Evolutionary conservation across 2,113 vertebrate species (phyloP).

Genomic region (Naja naja): DNA sequence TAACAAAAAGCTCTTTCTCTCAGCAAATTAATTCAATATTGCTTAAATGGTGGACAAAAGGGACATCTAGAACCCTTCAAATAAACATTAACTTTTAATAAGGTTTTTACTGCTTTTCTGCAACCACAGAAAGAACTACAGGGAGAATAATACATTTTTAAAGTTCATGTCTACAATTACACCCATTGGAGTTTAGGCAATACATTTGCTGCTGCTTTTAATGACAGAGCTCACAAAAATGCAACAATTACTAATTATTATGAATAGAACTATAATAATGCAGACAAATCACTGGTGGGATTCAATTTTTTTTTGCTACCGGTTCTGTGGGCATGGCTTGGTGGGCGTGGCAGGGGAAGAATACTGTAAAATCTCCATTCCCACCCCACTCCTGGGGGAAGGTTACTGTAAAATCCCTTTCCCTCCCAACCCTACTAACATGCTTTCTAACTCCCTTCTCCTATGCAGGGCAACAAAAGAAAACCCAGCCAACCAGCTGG

Average conservation of each 20-base stretch:
- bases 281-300: background rate
- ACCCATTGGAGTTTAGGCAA: background rate
- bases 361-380: too few species aligned
- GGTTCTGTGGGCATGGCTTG: too few species aligned
- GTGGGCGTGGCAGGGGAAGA: too few species aligned
- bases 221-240: background rate
- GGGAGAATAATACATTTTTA: too few species aligned
- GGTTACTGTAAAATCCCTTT: too few species aligned
- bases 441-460: too few species aligned
- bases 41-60: background rate
- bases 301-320: too few species aligned
- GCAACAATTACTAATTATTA: constrained; percentile 11
- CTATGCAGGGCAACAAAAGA: too few species aligned
- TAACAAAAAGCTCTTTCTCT: background rate
- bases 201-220: background rate
- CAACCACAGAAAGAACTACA: background rate
- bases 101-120: background rate
- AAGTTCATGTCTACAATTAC: background rate
- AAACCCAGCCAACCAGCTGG: too few species aligned
- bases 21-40: background rate
- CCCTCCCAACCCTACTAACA: too few species aligned
- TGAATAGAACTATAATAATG: background rate
- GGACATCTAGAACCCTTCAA: background rate
- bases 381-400: too few species aligned
- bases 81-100: background rate